These are phyloP conservation scores for Manis crassicaudata DNA, from an alignment of 2,797 vertebrate genomes.

Conservation along the genomic window DNA sequence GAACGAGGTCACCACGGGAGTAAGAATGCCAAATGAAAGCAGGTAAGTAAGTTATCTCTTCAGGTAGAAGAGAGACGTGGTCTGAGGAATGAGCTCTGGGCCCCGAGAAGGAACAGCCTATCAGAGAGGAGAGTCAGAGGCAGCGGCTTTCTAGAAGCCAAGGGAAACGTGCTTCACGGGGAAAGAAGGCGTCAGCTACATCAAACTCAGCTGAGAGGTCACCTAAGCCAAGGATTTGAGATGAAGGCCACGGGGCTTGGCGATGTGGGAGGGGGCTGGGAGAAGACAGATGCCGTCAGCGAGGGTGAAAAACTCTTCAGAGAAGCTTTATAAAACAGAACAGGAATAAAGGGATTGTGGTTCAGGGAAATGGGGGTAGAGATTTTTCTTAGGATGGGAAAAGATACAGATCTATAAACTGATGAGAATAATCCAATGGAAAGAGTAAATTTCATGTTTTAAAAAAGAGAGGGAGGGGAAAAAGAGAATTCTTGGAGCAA, in stretches of 20 bases:
- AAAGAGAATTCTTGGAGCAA: background rate
- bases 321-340: background rate
- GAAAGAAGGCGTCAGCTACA: background rate
- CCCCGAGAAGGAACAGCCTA: background rate
- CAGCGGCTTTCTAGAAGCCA: background rate
- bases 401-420: background rate
- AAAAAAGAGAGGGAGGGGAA: rapidly evolving
- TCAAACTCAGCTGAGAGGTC: background rate
- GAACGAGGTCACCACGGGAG: background rate
- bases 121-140: background rate
- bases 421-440: background rate
- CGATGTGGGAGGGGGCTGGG: background rate
- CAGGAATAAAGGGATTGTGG: background rate
- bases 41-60: no score
- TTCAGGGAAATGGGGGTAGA: background rate
- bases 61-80: background rate
- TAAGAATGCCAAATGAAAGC: no score
- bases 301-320: background rate
- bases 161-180: background rate
- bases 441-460: background rate
- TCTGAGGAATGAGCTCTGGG: background rate
- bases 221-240: background rate
- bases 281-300: background rate
- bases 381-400: background rate
- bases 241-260: background rate